A percentile compares a stretch with the other conserved stretches of the same genome.
phyloP scores from a whole-genome alignment of 2,113 vertebrate genomes.

The Zeus faber region DNA sequence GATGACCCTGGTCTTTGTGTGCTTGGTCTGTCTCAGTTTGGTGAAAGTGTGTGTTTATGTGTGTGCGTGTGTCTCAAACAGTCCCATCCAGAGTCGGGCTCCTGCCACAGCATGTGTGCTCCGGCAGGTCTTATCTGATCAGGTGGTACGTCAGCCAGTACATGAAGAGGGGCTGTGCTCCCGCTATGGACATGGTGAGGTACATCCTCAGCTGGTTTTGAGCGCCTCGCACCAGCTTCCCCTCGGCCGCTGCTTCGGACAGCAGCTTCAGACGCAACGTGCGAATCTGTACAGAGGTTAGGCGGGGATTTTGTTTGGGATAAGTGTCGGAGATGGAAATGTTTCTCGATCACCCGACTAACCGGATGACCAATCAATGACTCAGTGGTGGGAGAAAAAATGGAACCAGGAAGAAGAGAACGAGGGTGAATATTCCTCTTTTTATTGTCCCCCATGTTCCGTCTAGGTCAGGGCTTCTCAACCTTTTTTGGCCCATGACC shows the following conservation, averaged over 20 bases:
- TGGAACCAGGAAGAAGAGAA: too few species aligned
- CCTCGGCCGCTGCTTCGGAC: slow-evolving; percentile 83
- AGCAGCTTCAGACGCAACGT: slow-evolving; percentile 87
- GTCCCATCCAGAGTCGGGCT: not conserved
- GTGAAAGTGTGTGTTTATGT: slow-evolving; percentile 2
- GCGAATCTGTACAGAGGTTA: slow-evolving; percentile 75
- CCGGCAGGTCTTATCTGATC: slow-evolving; percentile 72
- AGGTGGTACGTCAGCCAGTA: slow-evolving; percentile 95
- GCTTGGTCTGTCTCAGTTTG: not conserved
- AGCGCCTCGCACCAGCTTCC: slow-evolving; percentile 78
- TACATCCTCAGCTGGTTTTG: slow-evolving; percentile 93
- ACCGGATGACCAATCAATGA: too few species aligned
- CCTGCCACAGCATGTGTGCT: not conserved
- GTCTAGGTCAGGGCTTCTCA: too few species aligned
- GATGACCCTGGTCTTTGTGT: not conserved
- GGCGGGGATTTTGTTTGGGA: too few species aligned
- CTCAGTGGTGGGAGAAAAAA: too few species aligned
- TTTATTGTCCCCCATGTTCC: too few species aligned
- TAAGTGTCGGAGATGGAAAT: too few species aligned
- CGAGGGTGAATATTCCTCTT: too few species aligned
- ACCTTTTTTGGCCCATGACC: too few species aligned
- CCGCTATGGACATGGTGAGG: slow-evolving; percentile 88
- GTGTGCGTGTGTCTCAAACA: not conserved
- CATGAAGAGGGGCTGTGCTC: slow-evolving; percentile 87
- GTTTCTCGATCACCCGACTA: too few species aligned